phyloP scores from a whole-genome alignment of 1,140 invertebrate genomes.

The Panagrolaimus sp. region DNA sequence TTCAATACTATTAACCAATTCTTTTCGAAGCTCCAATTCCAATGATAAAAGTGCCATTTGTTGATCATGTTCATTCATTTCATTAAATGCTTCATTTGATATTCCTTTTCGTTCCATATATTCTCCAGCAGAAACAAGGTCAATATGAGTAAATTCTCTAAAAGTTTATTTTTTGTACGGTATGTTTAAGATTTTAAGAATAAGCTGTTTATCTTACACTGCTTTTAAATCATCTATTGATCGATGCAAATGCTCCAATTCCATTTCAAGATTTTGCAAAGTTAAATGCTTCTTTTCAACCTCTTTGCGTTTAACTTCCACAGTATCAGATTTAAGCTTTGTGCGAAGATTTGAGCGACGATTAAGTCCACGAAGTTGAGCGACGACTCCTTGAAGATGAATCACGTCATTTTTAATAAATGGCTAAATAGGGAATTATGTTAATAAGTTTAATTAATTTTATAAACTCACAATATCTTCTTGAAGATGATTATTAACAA shows the following conservation, averaged over 20 bases:
- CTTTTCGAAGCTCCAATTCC: constrained; percentile 1
- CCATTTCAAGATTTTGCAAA: not conserved
- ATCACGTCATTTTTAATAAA: not conserved
- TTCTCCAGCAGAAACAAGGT: not conserved
- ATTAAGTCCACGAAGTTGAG: constrained; percentile 7
- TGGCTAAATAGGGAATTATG: not conserved
- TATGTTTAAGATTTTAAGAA: not conserved
- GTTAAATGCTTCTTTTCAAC: constrained; percentile 3
- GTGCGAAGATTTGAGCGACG: constrained; percentile 12
- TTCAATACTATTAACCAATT: not conserved
- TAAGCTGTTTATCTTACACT: not conserved
- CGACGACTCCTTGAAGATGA: not conserved
- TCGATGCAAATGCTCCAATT: constrained; percentile 2
- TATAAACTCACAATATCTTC: not conserved
- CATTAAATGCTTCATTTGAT: not conserved
- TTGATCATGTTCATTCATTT: not conserved
- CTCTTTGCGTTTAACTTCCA: not conserved
- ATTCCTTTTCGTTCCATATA: not conserved
- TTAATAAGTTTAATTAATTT: not conserved
- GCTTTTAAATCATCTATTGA: constrained; percentile 7
- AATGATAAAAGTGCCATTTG: not conserved
- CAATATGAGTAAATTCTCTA: not conserved
- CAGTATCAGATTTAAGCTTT: not conserved
- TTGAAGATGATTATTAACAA: not conserved
- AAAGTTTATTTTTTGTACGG: not conserved